Evolutionary conservation across 2,113 vertebrate genomes (phyloP), one percentile per base, ranked within the genome.

Genomic region (Pterocles gutturalis): DNA sequence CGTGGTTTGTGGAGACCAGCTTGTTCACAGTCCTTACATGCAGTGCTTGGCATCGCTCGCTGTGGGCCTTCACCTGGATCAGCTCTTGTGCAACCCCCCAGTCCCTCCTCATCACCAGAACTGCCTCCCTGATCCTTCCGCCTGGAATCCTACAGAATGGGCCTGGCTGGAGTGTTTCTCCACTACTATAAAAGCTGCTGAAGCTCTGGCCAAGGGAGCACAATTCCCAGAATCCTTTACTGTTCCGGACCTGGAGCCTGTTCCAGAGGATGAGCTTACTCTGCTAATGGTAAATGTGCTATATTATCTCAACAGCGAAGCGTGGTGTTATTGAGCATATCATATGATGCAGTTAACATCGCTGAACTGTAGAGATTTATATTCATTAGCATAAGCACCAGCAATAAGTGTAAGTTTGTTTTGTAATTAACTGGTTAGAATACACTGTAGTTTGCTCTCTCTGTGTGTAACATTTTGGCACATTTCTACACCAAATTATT

Each of bases 11-110:
- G 99, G 99, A 3, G 99, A 99, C 96, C 99, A 99, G 98, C 99
- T 99, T 8, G 99, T 99, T 65, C 99, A 99, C 73, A 99, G 99
- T 80, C 99, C 99, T 11, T 99, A 99, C 60, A 99, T 99, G 99
- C 99, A 99, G 93, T 99, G 99, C 94, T 97, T 99, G 48, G 99
- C 99, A 36, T 99, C 99, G 0, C 98, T 99, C 28, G 99, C 99
- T 0, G 99, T 99, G 83, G 99, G 99, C 7, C 99, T 99, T 51
- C 99, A 99, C 88, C 98, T 99, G 80, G 99, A 99, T 78, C 98
- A 98, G 87, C 98, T 99, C 33, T 96, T 99, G 73, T 99, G 99
- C 93, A 98, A 90, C 43, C 98, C 99, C 2, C 98, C 99, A 0
- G 98, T 99, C 48, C 98, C 99, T 1, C 99, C 99, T 24, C 99